Evolutionary conservation across 2,797 vertebrate genomes (phyloP).

Genomic region (Etheostoma perlongum): DNA sequence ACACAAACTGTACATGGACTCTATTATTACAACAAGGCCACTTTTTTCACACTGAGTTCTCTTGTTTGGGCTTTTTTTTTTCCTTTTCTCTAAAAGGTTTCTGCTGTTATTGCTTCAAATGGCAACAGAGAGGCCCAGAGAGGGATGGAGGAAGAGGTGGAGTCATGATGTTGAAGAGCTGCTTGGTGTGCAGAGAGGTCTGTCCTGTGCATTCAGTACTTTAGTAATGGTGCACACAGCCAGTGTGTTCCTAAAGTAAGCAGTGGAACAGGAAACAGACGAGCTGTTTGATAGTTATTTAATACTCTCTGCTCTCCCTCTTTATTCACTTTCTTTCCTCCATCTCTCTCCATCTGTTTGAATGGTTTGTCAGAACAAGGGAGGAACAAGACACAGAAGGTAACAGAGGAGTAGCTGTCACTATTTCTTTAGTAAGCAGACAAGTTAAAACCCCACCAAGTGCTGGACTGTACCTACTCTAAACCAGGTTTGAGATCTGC

Average conservation of each 20-base stretch:
- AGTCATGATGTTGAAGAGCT: conserved; percentile 36
- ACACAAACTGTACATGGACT: conserved; percentile 77
- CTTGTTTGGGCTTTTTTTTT: conserved; percentile 50
- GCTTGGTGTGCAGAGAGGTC: conserved; percentile 22
- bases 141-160: conserved; percentile 44
- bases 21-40: conserved; percentile 83
- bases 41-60: conserved; percentile 72
- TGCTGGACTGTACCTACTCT: conserved; percentile 9
- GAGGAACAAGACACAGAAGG: conserved; percentile 31
- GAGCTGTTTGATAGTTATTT: neutral
- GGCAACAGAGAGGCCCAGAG: conserved; percentile 67
- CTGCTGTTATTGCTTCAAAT: conserved; percentile 84
- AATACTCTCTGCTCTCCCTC: conserved; percentile 5
- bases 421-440: neutral
- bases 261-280: conserved; percentile 19
- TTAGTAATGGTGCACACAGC: neutral
- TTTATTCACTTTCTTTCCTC: conserved; percentile 15
- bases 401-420: conserved; percentile 20
- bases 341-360: conserved; percentile 24
- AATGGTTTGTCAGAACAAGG: conserved; percentile 8
- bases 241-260: neutral
- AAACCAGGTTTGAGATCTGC: neutral
- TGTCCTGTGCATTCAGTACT: conserved; percentile 11
- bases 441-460: neutral
- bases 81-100: conserved; percentile 55